Evolutionary conservation across 2,797 vertebrate species (phyloP), one percentile per base, ranked within the genome.

Genomic region (Adelosebastes latens): DNA sequence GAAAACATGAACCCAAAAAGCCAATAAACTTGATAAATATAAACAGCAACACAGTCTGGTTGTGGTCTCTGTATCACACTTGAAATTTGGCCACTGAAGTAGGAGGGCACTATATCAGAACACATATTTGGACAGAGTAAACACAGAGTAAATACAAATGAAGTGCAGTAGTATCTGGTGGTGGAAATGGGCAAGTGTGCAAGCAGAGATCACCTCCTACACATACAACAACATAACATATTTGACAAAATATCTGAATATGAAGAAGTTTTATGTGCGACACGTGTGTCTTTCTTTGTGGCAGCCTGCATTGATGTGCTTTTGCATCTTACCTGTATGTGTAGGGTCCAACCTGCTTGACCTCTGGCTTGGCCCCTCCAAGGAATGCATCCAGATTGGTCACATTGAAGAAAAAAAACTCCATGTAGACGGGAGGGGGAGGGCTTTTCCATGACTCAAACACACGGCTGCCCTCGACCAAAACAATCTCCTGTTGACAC

Each of bases 361-460:
- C 80, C 11, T 25, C 63, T n/a, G 96, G 85, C 76, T 94, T 95
- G 42, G 49, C 83, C 49, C 96, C 95, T 1, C 2, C 0, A 7
- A 94, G 31, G 59, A 95, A 80, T 12, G 84, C 92, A 0, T 93
- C 27, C 22, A 80, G 66, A 55, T 97, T 97, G 83, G 95, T 96
- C 56, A 96, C 8, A 14, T 96, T 96, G 89, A 95, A 96, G 90
- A 97, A 96, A 87, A 93, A 97, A 67, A 80, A 96, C 92, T 96
- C 89, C 95, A 96, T 96, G 87, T 88, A 96, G 55, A 96, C 94
- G 0, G 96, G 95, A 68, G 95, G 94, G 34, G 96, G 96, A 7
- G 96, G 96, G 27, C 27, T 89, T 82, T 96, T 96, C 96, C 96
- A 97, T 25, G 95, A 91, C 34, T 89, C 90, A 60, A 96, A 96